phyloP scores from a whole-genome alignment of 2,888 invertebrate genomes.

The Polyommatus iphigenia region DNA sequence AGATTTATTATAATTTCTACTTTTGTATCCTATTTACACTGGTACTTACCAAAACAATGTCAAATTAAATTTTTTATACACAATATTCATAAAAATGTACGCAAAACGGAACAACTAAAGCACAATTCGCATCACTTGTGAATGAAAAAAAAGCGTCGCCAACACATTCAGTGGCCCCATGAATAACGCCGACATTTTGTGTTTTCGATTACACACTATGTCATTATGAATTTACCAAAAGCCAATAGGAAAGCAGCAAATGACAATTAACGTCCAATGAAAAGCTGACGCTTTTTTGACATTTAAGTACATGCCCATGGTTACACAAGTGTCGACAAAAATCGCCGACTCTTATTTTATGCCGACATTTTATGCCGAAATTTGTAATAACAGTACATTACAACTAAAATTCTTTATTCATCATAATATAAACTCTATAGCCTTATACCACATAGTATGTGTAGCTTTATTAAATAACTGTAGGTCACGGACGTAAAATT shows the following conservation, averaged over 20 bases:
- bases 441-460: no score
- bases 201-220: constrained; percentile 50
- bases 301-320: constrained; percentile 59
- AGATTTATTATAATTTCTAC: constrained; percentile 13
- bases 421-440: no score
- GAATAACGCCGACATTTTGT: constrained; percentile 58
- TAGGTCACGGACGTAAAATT: no score
- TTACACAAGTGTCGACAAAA: constrained; percentile 48
- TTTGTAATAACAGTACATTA: constrained; percentile 40
- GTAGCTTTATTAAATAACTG: no score
- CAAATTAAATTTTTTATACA: constrained; percentile 57
- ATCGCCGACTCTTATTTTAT: constrained; percentile 55
- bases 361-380: constrained; percentile 52
- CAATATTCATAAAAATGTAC: constrained; percentile 57
- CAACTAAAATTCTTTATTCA: background rate
- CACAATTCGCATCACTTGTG: constrained; percentile 67
- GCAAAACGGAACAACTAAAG: constrained; percentile 69
- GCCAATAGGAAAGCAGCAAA: constrained; percentile 40
- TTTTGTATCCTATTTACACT: constrained; percentile 41
- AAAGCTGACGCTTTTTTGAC: constrained; percentile 10
- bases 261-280: constrained; percentile 43
- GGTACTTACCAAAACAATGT: constrained; percentile 69
- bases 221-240: constrained; percentile 36
- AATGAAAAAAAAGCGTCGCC: constrained; percentile 67
- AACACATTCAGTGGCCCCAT: constrained; percentile 59